Conservation (phyloP, 2,888 invertebrate species). For the Chymomyza amoena region DNA sequence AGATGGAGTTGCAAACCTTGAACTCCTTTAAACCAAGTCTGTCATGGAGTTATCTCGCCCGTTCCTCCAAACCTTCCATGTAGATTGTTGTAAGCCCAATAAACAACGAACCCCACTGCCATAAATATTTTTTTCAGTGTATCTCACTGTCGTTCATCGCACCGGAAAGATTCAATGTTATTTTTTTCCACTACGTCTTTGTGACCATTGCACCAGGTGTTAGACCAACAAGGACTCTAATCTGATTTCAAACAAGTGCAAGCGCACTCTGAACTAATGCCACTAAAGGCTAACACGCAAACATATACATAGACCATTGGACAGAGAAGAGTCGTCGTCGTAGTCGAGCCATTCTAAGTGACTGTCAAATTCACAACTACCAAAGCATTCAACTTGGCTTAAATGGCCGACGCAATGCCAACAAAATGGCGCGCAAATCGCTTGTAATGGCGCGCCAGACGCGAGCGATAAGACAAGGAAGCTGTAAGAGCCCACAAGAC, state of each 20-base stretch:
- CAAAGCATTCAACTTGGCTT: neutral
- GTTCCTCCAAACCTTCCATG: too few species aligned
- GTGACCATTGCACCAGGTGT: conserved; percentile 33
- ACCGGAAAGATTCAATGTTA: too few species aligned
- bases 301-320: conserved; percentile 21
- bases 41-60: too few species aligned
- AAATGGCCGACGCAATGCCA: conserved; percentile 27
- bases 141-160: too few species aligned
- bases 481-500: neutral
- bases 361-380: conserved; percentile 46
- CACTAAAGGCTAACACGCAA: neutral
- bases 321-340: conserved; percentile 1
- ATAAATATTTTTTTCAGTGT: too few species aligned
- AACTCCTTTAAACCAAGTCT: too few species aligned
- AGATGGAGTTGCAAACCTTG: too few species aligned
- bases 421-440: conserved; percentile 54
- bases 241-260: conserved; percentile 52
- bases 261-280: conserved; percentile 16
- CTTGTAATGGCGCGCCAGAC: conserved; percentile 32
- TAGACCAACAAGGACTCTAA: conserved; percentile 43
- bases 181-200: neutral
- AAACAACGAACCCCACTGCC: too few species aligned
- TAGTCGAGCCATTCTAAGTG: conserved; percentile 39
- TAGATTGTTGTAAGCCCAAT: too few species aligned
- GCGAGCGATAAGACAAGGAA: conserved; percentile 38